Evolutionary conservation across 23 tunicate genomes (phyloP), one percentile per base, ranked within the genome.

Genomic region (Oikopleura dioica): DNA sequence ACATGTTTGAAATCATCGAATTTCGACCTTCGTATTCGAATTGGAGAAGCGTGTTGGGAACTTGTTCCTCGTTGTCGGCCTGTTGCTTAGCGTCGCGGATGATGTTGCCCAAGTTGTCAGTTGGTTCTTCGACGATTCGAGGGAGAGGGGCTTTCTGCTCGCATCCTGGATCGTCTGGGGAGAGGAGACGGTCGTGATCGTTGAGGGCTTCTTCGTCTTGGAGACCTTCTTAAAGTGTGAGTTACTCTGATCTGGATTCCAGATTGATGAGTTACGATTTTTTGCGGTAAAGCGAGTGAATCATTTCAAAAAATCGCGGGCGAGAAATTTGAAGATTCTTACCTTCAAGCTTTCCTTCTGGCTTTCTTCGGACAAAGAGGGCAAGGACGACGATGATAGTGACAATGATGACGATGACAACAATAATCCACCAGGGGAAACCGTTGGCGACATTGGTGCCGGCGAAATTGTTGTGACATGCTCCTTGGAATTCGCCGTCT

Each of bases 21-120:
- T 63, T 63, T 24, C 72, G 29, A 16, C 72, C 72, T 28, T 63
- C 72, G 26, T 12, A 63, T 63, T 63, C 72, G 33, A 63, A 63
- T 23, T 23, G 26, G 26, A 63, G 72, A 2, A 63, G 72, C 33
- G 72, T 31, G 26, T 63, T 63, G 32, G 72, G 72, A 2, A 63
- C 72, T 24, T 12, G 16, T 63, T 63, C 72, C 33, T 63, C 72
- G 4, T 28, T 5, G 33, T 63, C 72, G 29, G 72, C 72, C 29
- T 2, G 4, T 24, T 63, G 30, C 33, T 63, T 63, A 28, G 30
- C 16, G 5, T 63, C 5, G 29, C 26, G 16, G 72, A 63, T 63
- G 33, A 63, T 63, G 33, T 63, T 31, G 29, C 72, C 72, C 33
- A 63, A 28, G 33, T 63, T 63, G 30, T 63, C 26, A 28, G 5